These are phyloP conservation scores for Crypturellus tataupa DNA, from an alignment of 2,797 vertebrate species.

Conservation along the genomic window DNA sequence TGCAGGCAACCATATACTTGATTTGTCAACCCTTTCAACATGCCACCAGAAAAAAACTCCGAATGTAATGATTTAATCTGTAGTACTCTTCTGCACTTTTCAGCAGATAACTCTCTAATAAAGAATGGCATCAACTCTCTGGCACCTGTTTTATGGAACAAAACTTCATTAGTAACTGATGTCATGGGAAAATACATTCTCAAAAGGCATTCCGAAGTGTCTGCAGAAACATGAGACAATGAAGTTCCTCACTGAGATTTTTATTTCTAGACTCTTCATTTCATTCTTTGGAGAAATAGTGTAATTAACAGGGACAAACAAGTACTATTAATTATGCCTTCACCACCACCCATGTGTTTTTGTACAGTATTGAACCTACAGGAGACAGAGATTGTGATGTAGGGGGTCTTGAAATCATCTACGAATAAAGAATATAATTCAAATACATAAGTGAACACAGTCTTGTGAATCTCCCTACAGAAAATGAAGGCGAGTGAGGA, in stretches of 20 bases:
- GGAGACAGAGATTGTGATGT: background rate
- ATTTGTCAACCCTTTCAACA: background rate
- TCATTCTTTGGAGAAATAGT: constrained; percentile 13
- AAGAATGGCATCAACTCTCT: background rate
- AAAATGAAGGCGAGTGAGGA: background rate
- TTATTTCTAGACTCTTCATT: background rate
- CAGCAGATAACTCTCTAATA: background rate
- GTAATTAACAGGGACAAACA: background rate
- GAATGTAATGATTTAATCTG: background rate
- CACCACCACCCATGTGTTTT: background rate
- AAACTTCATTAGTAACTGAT: background rate
- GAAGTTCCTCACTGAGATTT: background rate
- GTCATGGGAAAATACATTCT: background rate
- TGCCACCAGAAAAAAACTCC: background rate
- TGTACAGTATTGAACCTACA: background rate
- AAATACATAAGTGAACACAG: background rate
- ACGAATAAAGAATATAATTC: background rate
- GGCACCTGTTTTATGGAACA: background rate
- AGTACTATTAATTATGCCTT: background rate
- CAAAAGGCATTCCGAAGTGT: background rate
- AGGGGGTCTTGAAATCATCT: background rate
- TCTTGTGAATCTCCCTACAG: background rate
- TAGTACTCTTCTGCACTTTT: background rate
- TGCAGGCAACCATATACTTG: background rate
- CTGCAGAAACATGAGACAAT: background rate